Evolutionary conservation across 2,797 vertebrate species (phyloP).

Genomic region (Atherinosoma microstoma): DNA sequence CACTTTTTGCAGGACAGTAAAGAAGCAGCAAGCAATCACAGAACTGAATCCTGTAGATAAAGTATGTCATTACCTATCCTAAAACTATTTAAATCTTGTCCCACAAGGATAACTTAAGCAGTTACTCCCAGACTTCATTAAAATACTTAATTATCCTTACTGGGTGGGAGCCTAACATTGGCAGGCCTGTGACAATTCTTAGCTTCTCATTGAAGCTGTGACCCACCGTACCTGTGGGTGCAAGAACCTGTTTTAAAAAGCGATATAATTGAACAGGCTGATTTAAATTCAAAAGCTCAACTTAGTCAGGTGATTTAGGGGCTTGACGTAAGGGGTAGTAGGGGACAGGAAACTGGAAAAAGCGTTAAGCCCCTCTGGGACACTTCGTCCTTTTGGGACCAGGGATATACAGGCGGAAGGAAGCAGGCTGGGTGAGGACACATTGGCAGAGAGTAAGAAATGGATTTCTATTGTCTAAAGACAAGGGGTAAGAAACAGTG

Average conservation of each 20-base stretch:
- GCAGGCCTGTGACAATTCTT: conserved; percentile 38
- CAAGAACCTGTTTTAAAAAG: conserved; percentile 40
- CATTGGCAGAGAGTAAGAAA: conserved; percentile 5
- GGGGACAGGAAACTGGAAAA: conserved; percentile 69
- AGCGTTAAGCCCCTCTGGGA: conserved; percentile 60
- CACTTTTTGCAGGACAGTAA: not conserved
- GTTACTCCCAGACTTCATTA: conserved; percentile 55
- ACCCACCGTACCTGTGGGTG: conserved; percentile 45
- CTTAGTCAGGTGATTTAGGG: conserved; percentile 58
- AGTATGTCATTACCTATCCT: conserved; percentile 22
- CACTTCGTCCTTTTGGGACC: conserved; percentile 56
- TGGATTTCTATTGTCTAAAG: not conserved
- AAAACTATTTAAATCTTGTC: conserved; percentile 48
- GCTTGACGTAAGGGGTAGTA: conserved; percentile 35
- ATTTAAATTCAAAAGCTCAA: conserved; percentile 67
- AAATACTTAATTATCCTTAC: conserved; percentile 61
- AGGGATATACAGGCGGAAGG: conserved; percentile 45
- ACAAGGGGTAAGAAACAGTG: not conserved
- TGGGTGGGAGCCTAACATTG: conserved; percentile 31
- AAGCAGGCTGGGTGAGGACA: conserved; percentile 37
- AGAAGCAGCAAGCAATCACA: conserved; percentile 6
- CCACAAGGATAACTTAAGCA: conserved; percentile 16
- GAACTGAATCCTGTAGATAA: not conserved
- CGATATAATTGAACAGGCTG: conserved; percentile 54
- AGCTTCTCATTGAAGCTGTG: conserved; percentile 36